These are phyloP conservation scores for Pegoplata infirma DNA, from an alignment of 2,888 invertebrate genomes.

Conservation along the genomic window DNA sequence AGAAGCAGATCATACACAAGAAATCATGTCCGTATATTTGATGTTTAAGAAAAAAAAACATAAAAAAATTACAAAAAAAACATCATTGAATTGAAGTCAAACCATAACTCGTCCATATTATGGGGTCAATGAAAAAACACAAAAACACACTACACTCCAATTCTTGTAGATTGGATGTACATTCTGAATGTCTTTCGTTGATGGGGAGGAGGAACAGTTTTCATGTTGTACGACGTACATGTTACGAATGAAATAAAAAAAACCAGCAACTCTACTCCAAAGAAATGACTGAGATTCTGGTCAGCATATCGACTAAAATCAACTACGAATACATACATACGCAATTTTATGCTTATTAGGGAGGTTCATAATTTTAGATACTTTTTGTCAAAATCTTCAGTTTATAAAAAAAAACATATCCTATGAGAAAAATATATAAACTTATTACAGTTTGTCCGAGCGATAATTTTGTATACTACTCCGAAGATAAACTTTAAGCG, in stretches of 20 bases:
- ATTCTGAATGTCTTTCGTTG: background rate
- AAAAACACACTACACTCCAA: conserved; percentile 7
- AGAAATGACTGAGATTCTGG: conserved; percentile 25
- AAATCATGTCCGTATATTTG: conserved; percentile 30
- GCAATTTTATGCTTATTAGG: no score
- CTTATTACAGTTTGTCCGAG: no score
- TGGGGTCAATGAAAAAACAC: conserved; percentile 46
- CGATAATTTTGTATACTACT: no score
- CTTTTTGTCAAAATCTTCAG: no score
- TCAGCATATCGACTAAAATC: conserved; percentile 5
- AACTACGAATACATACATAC: background rate
- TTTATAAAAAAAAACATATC: no score
- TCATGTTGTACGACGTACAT: conserved; percentile 11
- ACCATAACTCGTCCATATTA: conserved; percentile 49
- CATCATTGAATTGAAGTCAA: conserved; percentile 48
- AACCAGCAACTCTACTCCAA: background rate
- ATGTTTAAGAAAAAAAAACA: conserved; percentile 30
- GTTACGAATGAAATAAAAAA: background rate
- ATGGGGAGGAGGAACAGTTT: conserved; percentile 8
- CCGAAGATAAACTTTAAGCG: no score
- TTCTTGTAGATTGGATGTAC: conserved; percentile 3
- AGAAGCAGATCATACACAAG: conserved; percentile 46
- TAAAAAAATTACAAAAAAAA: conserved; percentile 19
- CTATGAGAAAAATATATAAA: no score
- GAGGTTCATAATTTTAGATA: no score